Evolutionary conservation across 1,140 invertebrate species (phyloP).

Genomic region (Ips typographus): DNA sequence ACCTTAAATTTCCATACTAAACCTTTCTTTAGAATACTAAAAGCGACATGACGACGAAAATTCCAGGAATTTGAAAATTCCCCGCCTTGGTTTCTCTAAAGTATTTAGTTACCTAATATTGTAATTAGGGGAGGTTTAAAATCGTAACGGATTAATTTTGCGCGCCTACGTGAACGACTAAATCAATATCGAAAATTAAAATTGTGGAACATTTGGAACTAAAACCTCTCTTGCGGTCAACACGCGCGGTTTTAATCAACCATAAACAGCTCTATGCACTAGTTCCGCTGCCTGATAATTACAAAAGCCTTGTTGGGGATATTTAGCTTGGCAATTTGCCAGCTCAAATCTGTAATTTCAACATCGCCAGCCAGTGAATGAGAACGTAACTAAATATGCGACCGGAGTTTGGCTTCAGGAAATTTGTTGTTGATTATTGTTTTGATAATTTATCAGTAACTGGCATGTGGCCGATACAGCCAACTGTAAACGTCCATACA

Average conservation of each 20-base stretch:
- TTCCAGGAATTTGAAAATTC: too few species aligned
- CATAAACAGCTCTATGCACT: constrained; percentile 4
- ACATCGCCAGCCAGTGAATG: background rate
- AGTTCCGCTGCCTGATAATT: constrained; percentile 2
- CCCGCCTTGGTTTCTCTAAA: too few species aligned
- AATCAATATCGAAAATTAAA: constrained; percentile 1
- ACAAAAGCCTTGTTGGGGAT: background rate
- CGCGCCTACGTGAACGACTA: background rate
- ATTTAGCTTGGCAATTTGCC: constrained; percentile 2
- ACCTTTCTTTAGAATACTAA: too few species aligned
- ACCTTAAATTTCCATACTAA: too few species aligned
- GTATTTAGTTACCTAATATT: too few species aligned
- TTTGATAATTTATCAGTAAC: too few species aligned
- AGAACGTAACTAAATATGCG: constrained; percentile 1
- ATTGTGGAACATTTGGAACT: background rate
- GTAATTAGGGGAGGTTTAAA: too few species aligned
- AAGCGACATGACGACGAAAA: too few species aligned
- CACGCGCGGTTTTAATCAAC: constrained; percentile 4
- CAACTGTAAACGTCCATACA: too few species aligned
- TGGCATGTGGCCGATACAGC: too few species aligned
- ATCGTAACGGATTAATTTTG: too few species aligned
- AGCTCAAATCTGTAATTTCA: background rate
- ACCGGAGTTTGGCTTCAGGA: background rate
- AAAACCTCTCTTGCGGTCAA: background rate
- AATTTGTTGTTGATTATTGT: too few species aligned